Evolutionary conservation across 2,797 vertebrate genomes (phyloP), one percentile per base, ranked within the genome.

Genomic region (Poeciliopsis paucimaculata): DNA sequence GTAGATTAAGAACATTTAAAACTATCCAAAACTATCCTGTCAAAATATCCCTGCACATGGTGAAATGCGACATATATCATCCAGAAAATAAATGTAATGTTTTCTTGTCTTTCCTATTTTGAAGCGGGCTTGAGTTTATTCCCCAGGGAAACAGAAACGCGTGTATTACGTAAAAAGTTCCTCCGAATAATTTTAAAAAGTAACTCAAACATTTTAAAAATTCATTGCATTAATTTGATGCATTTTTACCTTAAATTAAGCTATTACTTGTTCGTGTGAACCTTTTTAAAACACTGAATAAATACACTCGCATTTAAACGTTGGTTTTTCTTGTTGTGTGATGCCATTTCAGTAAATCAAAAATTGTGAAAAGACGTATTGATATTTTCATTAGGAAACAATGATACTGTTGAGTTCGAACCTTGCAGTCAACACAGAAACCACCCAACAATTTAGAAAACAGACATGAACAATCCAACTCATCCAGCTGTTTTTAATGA

Each of bases 401-500:
- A 26, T 39, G 20, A 68, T 20, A 41, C 36, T 41, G 23, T 26
- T 26, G 39, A 43, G 2, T 5, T 43, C 13, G 2, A 39, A 36
- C 64, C 73, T 12, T 70, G 28, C 0, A n/a, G 46, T 75, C 26
- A 49, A 39, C 36, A 82, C n/a, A 73, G 4, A 49, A 79, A 86
- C 55, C 77, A 64, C 4, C 11, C n/a, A 78, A 71, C 53, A 76
- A 45, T 23, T 28, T 46, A 62, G 3, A 41, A 6, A 26, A 43
- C 5, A 66, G 43, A 45, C 74, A 70, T 23, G 34, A 10, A 70
- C 51, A 47, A 12, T 16, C 49, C 39, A 31, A 34, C 13, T 28
- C 10, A 47, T 15, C 15, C n/a, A 57, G 28, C 11, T 36, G 20
- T 13, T 45, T 64, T 4, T 36, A 39, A 62, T 64, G 13, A 28